These are phyloP conservation scores for Trichonephila clavata DNA, from an alignment of 1,140 invertebrate genomes.

Conservation along the genomic window DNA sequence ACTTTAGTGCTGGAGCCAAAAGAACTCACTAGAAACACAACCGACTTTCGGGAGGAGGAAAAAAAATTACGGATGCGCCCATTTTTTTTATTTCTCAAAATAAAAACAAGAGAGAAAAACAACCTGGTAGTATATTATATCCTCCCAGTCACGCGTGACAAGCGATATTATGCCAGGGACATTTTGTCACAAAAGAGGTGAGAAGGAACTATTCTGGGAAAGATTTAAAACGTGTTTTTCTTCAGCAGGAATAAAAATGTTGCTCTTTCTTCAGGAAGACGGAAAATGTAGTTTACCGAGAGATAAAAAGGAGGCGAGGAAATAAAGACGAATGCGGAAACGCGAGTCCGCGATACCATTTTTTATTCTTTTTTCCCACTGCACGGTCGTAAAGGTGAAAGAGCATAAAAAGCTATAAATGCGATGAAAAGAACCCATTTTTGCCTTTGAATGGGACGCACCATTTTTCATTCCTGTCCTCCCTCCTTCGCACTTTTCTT, in stretches of 20 bases:
- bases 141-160: background rate
- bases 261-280: background rate
- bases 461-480: slow-evolving; percentile 48
- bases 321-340: slow-evolving; percentile 54
- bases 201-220: slow-evolving; percentile 11
- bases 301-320: slow-evolving; percentile 20
- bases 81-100: background rate
- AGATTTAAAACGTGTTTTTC: slow-evolving; percentile 38
- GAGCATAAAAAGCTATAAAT: slow-evolving; percentile 67
- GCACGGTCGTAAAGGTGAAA: slow-evolving; percentile 51
- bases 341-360: slow-evolving; percentile 7
- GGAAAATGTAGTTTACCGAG: slow-evolving; percentile 26
- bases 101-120: background rate
- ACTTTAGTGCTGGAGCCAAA: background rate
- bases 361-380: slow-evolving; percentile 29
- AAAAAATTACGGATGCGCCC: background rate
- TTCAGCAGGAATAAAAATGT: slow-evolving; percentile 1
- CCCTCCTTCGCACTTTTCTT: slow-evolving; percentile 39
- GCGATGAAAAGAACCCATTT: slow-evolving; percentile 50
- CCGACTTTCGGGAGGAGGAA: background rate
- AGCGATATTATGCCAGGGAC: background rate
- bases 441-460: slow-evolving; percentile 42
- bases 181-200: slow-evolving; percentile 30
- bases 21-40: background rate
- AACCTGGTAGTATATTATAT: slow-evolving; percentile 1